Evolutionary conservation across 2,113 vertebrate genomes (phyloP).

Genomic region (Microtus ochrogaster): DNA sequence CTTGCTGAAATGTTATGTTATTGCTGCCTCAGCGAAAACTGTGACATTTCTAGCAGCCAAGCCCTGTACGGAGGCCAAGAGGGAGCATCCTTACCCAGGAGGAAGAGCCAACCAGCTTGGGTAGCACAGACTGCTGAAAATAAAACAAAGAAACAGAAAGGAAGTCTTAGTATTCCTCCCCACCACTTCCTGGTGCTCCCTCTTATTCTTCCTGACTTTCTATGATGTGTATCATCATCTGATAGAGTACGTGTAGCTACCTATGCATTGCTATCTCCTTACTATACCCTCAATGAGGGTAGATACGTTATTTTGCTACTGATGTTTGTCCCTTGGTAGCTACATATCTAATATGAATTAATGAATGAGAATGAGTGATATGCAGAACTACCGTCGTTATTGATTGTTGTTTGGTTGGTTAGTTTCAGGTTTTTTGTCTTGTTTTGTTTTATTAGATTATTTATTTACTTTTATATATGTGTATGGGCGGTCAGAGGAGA

Average conservation of each 20-base stretch:
- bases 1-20: not conserved
- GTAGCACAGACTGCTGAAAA: not conserved
- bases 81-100: not conserved
- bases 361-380: not conserved
- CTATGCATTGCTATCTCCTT: not conserved
- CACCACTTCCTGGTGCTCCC: not conserved
- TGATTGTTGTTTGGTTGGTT: not conserved
- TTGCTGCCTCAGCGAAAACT: not conserved
- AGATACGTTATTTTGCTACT: not conserved
- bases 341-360: not conserved
- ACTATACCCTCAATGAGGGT: not conserved
- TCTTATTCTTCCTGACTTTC: not conserved
- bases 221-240: not conserved
- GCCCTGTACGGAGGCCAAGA: not conserved
- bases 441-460: not conserved
- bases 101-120: not conserved
- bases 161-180: not conserved
- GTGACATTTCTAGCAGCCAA: not conserved
- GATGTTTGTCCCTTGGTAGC: not conserved
- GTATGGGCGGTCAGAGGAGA: not conserved
- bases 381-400: not conserved
- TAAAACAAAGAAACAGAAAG: not conserved
- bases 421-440: not conserved
- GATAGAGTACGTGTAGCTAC: not conserved
- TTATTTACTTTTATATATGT: not conserved